Conservation (phyloP, 2,113 vertebrate genomes). For the Thryonomys swinderianus region DNA sequence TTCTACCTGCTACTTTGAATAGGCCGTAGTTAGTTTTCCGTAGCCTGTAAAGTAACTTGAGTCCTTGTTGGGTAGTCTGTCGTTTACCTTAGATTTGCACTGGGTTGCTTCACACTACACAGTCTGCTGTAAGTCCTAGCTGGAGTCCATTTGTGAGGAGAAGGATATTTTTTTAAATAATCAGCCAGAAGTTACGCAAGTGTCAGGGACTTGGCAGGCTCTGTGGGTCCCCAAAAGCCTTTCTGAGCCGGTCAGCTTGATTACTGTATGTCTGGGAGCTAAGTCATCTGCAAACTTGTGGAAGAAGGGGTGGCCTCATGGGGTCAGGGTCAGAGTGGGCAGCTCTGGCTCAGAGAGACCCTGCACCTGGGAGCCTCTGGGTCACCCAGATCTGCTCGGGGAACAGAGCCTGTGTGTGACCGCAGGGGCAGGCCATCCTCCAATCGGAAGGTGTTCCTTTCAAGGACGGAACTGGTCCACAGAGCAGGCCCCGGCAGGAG, state of each 20-base stretch:
- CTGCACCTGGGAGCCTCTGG: not conserved
- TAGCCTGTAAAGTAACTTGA: not conserved
- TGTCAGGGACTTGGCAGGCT: not conserved
- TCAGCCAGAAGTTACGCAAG: not conserved
- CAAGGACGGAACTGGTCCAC: not conserved
- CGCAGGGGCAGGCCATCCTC: not conserved
- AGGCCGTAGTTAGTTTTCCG: not conserved
- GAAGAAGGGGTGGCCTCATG: not conserved
- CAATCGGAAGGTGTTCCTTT: slow-evolving; percentile 14
- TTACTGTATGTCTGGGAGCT: not conserved
- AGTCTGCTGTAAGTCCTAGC: not conserved
- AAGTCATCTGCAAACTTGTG: not conserved
- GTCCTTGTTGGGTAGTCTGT: not conserved
- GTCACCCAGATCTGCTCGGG: not conserved
- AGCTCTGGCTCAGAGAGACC: not conserved
- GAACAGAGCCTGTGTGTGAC: not conserved
- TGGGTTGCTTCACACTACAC: not conserved
- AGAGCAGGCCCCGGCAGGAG: not conserved
- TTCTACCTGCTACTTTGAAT: not conserved
- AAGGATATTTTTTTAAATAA: not conserved
- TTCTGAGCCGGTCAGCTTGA: not conserved
- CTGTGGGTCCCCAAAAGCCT: not conserved
- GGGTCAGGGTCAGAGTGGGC: not conserved
- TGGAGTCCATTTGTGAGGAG: not conserved
- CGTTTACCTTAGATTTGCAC: not conserved